Evolutionary conservation across 2,888 invertebrate genomes (phyloP), one percentile per base, ranked within the genome.

Genomic region (Caenorhabditis sp.): DNA sequence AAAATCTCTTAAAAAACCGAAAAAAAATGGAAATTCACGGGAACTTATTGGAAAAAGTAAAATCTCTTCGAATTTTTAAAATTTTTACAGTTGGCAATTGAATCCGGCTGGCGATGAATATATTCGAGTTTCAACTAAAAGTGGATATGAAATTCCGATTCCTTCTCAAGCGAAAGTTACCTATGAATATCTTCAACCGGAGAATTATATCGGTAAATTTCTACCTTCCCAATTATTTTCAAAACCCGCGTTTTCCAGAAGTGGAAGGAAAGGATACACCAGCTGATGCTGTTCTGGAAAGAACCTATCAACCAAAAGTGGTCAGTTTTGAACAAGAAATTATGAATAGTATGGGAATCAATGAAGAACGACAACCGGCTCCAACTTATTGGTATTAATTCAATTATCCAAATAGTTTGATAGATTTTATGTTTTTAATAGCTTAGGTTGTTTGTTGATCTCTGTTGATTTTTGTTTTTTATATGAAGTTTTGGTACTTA

Each of bases 271-370:
- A 86, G 83, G 86, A 86, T 67, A 86, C 86, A 5, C 75, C 80
- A 12, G 72, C 85, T 1, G 76, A 81, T 20, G 61, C 50, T 8
- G 85, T 77, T n/a, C 78, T 86, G 8, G 72, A 83, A 60, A 61
- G 80, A 27, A 87, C 87, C 0, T 86, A 86, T 60, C 61, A 77
- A 14, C 86, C 86, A 10, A 80, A 83, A 63, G 63, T 84, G 58
- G 76, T 74, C 31, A 83, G 84, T 23, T 86, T 86, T 65, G 84
- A 86, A 63, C 78, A 84, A 25, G 87, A 87, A 72, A 80, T 87
- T 14, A 77, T 73, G 67, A 71, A 86, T 38, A 73, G 71, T 23
- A 71, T 80, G 66, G 82, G 82, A 49, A 82, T 86, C 57, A 77
- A 80, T 54, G 80, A 77, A 26, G 21, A 60, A 0, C 57, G 75